Percentiles rank a stretch among this genome's conserved stretches.
Conservation (phyloP, 2,113 vertebrate species). For the Panurus biarmicus region DNA sequence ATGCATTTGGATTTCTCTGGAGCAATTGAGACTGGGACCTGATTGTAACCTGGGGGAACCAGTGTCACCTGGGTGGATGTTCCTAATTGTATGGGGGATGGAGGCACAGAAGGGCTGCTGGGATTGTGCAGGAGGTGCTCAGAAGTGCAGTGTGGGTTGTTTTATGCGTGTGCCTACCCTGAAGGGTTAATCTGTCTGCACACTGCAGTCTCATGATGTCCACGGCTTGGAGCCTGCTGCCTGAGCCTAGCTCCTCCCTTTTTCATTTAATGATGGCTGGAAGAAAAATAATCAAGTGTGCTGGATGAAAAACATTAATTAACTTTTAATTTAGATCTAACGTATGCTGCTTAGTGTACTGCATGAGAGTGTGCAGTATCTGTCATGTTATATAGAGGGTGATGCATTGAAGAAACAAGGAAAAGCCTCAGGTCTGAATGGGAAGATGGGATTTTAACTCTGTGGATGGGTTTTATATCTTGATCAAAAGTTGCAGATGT, state of each 20-base stretch:
- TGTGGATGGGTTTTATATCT: neutral
- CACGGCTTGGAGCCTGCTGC: neutral
- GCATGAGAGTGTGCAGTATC: neutral
- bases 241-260: neutral
- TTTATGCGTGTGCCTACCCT: neutral
- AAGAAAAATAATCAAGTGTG: constrained; percentile 47
- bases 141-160: neutral
- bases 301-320: constrained; percentile 50
- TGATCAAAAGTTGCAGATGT: constrained; percentile 34
- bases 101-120: neutral
- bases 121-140: neutral
- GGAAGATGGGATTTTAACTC: neutral
- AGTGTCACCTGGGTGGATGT: neutral
- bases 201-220: neutral
- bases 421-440: constrained; percentile 33
- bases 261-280: constrained; percentile 26
- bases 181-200: neutral
- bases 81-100: neutral
- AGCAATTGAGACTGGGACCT: neutral
- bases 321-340: constrained; percentile 50
- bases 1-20: neutral
- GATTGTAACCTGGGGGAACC: neutral
- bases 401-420: constrained; percentile 2
- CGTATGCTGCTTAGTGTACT: neutral
- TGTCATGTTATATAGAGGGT: neutral